These are phyloP conservation scores for Eumeta japonica DNA, from an alignment of 1,140 invertebrate genomes.

Conservation along the genomic window DNA sequence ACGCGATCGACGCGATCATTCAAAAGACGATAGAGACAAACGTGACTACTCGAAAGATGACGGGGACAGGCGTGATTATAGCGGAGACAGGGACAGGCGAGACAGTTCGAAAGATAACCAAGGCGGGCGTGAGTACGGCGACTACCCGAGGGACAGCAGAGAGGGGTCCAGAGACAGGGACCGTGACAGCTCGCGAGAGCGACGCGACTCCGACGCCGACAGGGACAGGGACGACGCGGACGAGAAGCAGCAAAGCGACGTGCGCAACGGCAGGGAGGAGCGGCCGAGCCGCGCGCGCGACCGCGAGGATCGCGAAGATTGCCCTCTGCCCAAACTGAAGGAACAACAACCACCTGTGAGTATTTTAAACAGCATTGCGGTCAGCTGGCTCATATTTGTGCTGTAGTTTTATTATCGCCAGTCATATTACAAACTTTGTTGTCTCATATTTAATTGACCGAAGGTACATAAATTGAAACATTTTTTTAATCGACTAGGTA, in stretches of 20 bases:
- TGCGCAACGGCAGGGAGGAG: background rate
- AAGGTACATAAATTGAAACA: no score
- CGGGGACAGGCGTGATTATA: conserved; percentile 18
- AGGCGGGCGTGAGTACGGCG: conserved; percentile 14
- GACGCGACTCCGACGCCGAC: conserved; percentile 7
- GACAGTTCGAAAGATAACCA: conserved; percentile 11
- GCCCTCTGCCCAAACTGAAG: conserved; percentile 61
- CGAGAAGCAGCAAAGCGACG: conserved; percentile 5
- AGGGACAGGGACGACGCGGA: conserved; percentile 8
- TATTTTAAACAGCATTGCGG: conserved; percentile 15
- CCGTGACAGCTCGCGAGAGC: conserved; percentile 8
- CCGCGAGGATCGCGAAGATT: conserved; percentile 36
- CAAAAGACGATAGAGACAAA: conserved; percentile 15
- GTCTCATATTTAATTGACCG: no score
- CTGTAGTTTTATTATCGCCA: no score
- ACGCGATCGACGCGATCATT: conserved; percentile 8
- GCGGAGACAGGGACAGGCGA: conserved; percentile 17
- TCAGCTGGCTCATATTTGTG: conserved; percentile 4
- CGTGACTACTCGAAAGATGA: background rate
- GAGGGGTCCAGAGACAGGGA: background rate
- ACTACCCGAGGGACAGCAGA: conserved; percentile 6
- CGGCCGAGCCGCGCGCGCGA: conserved; percentile 26
- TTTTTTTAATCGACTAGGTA: no score
- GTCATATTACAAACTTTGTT: no score
- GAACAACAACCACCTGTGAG: conserved; percentile 64